phyloP scores from a whole-genome alignment of 2,888 invertebrate genomes.

The Erebia aethiops region DNA sequence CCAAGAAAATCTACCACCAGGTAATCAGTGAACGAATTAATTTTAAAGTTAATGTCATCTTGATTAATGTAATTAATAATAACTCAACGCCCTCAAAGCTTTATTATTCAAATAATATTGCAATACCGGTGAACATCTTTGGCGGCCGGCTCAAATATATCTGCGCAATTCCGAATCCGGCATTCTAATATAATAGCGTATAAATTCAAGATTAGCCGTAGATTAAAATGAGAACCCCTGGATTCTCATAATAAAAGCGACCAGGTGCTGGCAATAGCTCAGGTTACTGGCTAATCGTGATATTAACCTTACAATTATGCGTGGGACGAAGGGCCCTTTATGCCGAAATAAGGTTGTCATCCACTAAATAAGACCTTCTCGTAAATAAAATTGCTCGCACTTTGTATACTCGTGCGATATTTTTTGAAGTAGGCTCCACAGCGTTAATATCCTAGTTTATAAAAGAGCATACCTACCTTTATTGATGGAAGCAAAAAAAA shows the following conservation, averaged over 20 bases:
- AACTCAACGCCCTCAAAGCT: background rate
- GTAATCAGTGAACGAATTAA: background rate
- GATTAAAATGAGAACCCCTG: conserved; percentile 30
- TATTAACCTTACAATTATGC: conserved; percentile 43
- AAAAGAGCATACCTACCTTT: background rate
- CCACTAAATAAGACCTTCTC: conserved; percentile 13
- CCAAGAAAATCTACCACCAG: too few relatives aligned
- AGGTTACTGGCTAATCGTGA: conserved; percentile 41
- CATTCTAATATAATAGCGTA: conserved; percentile 22
- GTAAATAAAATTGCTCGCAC: conserved; percentile 15
- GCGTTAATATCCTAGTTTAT: background rate
- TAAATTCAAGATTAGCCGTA: conserved; percentile 32
- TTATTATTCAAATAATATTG: conserved; percentile 4
- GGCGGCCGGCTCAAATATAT: background rate
- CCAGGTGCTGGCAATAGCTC: conserved; percentile 43
- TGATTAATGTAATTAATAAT: background rate
- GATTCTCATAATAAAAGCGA: conserved; percentile 32
- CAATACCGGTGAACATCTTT: conserved; percentile 12
- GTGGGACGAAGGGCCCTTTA: conserved; percentile 20
- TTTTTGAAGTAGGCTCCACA: background rate
- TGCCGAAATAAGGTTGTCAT: conserved; percentile 14
- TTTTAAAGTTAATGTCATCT: background rate
- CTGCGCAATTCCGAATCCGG: conserved; percentile 7
- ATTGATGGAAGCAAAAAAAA: too few relatives aligned
- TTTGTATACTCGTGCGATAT: background rate